These are phyloP conservation scores for Diglossa brunneiventris DNA, from an alignment of 2,113 vertebrate genomes.

Conservation along the genomic window DNA sequence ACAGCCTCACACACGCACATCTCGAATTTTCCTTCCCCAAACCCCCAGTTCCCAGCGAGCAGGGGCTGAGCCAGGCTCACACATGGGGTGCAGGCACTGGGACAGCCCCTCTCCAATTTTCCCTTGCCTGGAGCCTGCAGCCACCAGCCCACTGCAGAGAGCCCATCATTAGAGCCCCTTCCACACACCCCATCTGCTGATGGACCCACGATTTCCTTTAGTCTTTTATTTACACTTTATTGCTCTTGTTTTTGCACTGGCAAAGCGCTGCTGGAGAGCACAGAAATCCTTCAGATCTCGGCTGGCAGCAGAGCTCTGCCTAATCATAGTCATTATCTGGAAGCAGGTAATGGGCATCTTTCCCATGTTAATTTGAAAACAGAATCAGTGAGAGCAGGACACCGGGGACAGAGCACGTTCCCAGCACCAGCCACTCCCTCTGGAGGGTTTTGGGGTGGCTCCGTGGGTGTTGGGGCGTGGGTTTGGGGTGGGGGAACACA, in stretches of 20 bases:
- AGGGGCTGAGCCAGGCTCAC: not conserved
- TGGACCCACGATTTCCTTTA: conserved; percentile 37
- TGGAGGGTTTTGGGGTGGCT: not conserved
- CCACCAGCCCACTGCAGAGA: not conserved
- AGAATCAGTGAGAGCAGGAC: conserved; percentile 50
- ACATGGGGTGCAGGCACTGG: not conserved
- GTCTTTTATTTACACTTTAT: conserved; percentile 69
- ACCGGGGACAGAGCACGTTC: not conserved
- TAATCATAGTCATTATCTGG: conserved; percentile 73
- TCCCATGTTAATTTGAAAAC: conserved; percentile 71
- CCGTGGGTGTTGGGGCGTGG: not conserved
- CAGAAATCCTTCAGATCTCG: conserved; percentile 69
- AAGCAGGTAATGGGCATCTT: conserved; percentile 74
- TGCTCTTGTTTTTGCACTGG: conserved; percentile 66
- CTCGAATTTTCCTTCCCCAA: not conserved
- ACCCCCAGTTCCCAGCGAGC: not conserved
- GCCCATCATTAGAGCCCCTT: not conserved
- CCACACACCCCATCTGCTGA: not conserved
- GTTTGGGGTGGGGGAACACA: not conserved
- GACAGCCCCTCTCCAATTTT: not conserved
- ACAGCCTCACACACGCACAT: not conserved
- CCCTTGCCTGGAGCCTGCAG: not conserved
- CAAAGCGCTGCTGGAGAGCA: conserved; percentile 63
- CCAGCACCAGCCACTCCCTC: not conserved
- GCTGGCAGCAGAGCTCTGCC: conserved; percentile 69